Evolutionary conservation across 2,113 vertebrate genomes (phyloP), one percentile per base, ranked within the genome.

Genomic region (Potamarius usumacintae): DNA sequence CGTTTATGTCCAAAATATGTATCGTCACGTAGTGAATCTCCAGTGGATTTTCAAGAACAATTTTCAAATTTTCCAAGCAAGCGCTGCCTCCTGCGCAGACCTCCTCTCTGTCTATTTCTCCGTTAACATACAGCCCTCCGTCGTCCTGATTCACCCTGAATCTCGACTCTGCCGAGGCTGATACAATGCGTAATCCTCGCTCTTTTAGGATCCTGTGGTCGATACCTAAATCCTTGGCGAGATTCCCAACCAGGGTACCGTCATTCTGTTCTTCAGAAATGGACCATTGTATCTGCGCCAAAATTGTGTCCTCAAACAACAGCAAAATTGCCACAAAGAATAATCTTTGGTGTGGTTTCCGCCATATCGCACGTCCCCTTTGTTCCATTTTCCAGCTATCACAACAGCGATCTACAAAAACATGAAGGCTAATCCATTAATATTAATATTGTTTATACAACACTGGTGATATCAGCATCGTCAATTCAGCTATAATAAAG

Each of bases 161-260:
- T 87, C 91, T 87, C 0, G 89, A 83, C 2, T 94, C 91, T n/a
- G 90, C 90, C 6, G 89, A 85, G 22, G 86, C 91, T 30, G 94
- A 93, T 2, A 94, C 92, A 62, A 95, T 92, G 20, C 94, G 93
- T 62, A 94, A 92, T 67, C 92, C 72, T 85, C 93, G 48, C 67
- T 92, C 79, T 79, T 78, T 87, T 84, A 93, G 11, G 7, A 85
- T n/a, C 3, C 57, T 89, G n/a, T 90, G 0, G 20, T 94, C 94
- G 34, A 95, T 60, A 8, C 94, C 94, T 4, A 95, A 91, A 93
- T 96, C 95, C 82, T 94, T 95, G 0, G 94, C 94, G 7, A 95
- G 91, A 65, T 94, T 89, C 11, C 92, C 93, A 3, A 93, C 91
- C 2, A 85, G 2, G 1, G 90, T 77, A 12, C 92, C 93, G 2